Percentiles rank a stretch among this genome's conserved stretches.
Evolutionary conservation across 2,113 vertebrate species (phyloP).

Genomic region (Cephalopholis sonnerati): DNA sequence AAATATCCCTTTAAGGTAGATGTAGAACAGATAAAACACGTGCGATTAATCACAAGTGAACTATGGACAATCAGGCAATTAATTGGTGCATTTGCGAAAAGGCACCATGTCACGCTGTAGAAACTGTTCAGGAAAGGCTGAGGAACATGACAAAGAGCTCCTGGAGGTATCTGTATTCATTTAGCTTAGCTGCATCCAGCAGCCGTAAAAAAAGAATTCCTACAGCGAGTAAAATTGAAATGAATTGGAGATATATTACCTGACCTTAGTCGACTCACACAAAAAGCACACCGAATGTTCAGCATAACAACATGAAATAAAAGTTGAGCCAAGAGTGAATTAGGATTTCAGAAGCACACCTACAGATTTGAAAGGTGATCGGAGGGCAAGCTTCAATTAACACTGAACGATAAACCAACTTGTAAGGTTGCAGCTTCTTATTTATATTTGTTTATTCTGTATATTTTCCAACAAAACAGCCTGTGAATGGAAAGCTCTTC

Average conservation of each 20-base stretch:
- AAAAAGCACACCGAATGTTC: not conserved
- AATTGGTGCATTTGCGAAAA: no score
- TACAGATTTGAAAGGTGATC: not conserved
- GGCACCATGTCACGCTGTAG: no score
- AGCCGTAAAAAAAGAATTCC: not conserved
- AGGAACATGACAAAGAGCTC: no score
- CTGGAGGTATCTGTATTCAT: conserved; percentile 12
- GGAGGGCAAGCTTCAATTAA: not conserved
- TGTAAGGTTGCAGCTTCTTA: not conserved
- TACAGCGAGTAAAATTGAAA: not conserved
- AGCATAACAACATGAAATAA: not conserved
- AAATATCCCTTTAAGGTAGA: no score
- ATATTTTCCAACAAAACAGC: not conserved
- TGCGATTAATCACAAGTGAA: no score
- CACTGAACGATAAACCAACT: not conserved
- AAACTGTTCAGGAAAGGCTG: no score
- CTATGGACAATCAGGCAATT: no score
- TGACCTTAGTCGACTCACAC: not conserved
- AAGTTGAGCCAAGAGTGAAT: not conserved
- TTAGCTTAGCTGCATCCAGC: not conserved
- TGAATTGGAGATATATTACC: not conserved
- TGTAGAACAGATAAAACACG: no score
- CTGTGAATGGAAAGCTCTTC: not conserved
- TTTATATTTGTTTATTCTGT: not conserved
- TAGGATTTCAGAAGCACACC: not conserved